Base-by-base conservation (phyloP, 1,140 invertebrate species). In the Ephestia elutella region DNA sequence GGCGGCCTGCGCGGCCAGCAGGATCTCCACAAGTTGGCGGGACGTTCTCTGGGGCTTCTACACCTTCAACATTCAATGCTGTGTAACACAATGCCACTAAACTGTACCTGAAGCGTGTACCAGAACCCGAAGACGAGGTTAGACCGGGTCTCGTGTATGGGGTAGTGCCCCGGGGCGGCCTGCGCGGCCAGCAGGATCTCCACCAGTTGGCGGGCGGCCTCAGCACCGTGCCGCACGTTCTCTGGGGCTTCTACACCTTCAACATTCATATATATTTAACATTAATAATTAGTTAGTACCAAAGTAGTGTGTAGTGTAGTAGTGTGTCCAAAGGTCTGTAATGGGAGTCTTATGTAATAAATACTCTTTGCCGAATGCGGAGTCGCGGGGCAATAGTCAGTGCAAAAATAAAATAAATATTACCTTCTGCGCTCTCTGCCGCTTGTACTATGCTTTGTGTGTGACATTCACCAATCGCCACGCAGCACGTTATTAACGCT, bases 121-220 rank as follows among this genome's bases (percentile, higher is more conserved):
- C 97, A 98, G 82, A 98, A 96, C 0, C 94, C 93, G 84, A 98
- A 94, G 0, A 96, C 92, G 64, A 97, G 90, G 50, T 93, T 94
- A 76, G 95, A 97, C 54, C 93, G 92, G 0, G 91, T 93, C 86
- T 97, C 96, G 73, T 97, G 94, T 2, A 93, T 90, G 0, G 96
- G 96, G 89, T 95, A 97, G 58, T 94, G 90, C 0, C 96, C 95
- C 13, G 94, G 93, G 59, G 95, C 91, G 58, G 92, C 92, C 13
- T 94, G 94, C 75, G 95, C 96, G 54, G 92, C 90, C 28, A 98
- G 78, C 25, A 95, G 79, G 51, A 94, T 82, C 21, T 91, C 83
- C 0, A 94, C 86, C 2, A 94, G 66, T 30, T 90, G 71, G 25
- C 83, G 70, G 9, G 66, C 62, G 5, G 54, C 18, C 11, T 54